Evolutionary conservation across 2,113 vertebrate species (phyloP).

Genomic region (Equus quagga): DNA sequence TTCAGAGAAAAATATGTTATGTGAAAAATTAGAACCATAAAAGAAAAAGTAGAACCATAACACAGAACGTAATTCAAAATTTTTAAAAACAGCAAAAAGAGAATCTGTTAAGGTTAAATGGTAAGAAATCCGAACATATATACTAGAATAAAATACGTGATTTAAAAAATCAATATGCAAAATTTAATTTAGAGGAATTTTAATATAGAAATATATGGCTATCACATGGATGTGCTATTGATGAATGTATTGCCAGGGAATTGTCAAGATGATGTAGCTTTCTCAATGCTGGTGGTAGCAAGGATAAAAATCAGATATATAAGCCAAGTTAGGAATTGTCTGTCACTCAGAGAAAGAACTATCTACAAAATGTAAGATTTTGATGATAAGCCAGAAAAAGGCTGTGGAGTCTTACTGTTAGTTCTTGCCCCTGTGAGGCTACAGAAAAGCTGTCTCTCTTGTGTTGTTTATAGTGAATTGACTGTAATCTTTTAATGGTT

Average conservation of each 20-base stretch:
- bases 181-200: slow-evolving; percentile 6
- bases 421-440: not conserved
- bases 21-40: not conserved
- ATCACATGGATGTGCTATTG: not conserved
- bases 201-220: not conserved
- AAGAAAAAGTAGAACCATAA: not conserved
- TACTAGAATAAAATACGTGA: not conserved
- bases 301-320: not conserved
- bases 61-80: not conserved
- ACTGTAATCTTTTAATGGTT: not conserved
- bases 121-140: not conserved
- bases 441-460: not conserved
- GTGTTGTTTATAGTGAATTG: not conserved
- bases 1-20: slow-evolving; percentile 34
- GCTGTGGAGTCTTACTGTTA: not conserved
- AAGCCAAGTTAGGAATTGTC: not conserved
- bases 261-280: not conserved
- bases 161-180: slow-evolving; percentile 13
- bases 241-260: not conserved
- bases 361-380: not conserved
- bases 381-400: not conserved
- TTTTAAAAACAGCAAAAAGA: not conserved
- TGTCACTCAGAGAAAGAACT: not conserved
- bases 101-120: slow-evolving; percentile 5
- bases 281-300: not conserved